Base-by-base conservation (phyloP, 2,797 vertebrate genomes). In the Telmatherina bonti region DNA sequence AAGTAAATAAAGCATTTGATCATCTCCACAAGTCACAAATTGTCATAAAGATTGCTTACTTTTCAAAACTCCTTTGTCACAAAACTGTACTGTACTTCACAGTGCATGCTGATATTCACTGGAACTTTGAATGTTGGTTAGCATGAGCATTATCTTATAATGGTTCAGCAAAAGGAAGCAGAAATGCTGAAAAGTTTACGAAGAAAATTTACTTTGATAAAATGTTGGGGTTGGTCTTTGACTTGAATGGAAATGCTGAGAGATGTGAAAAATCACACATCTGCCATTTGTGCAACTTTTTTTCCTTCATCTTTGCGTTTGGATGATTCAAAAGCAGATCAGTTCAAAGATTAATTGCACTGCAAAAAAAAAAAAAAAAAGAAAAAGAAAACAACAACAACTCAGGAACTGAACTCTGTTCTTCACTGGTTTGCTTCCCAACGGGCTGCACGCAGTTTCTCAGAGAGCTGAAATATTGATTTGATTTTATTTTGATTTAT, bases 401-500 rank as follows among this genome's bases (percentile, higher is more conserved):
- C 54, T 38, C 63, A 45, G 8, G 67, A 75, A 63, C 66, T 71
- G 65, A 86, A 70, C 83, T 66, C 20, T 72, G 71, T 35, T 76
- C 62, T 57, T 67, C 57, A 31, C 66, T 66, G 71, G 72, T 76
- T 82, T 61, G 57, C 65, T 62, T 85, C 76, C 79, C 77, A 36
- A 0, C 33, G 51, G 82, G 70, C 41, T 55, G 9, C 67, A 70
- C 55, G 62, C 72, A 36, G 72, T 54, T 53, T 67, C 53, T 78
- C 58, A 58, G 52, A 52, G 61, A 70, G 51, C 66, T 60, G 60
- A 33, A 67, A 70, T 89, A 91, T 89, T 83, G 85, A 89, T 90
- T 78, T 18, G 27, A 33, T 79, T 81, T 74, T 72, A 47, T 77
- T 84, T 78, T 89, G 86, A 88, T 89, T 87, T 81, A 88, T 88